phyloP scores from a whole-genome alignment of 2,888 invertebrate species.

The Pheosia tremula region DNA sequence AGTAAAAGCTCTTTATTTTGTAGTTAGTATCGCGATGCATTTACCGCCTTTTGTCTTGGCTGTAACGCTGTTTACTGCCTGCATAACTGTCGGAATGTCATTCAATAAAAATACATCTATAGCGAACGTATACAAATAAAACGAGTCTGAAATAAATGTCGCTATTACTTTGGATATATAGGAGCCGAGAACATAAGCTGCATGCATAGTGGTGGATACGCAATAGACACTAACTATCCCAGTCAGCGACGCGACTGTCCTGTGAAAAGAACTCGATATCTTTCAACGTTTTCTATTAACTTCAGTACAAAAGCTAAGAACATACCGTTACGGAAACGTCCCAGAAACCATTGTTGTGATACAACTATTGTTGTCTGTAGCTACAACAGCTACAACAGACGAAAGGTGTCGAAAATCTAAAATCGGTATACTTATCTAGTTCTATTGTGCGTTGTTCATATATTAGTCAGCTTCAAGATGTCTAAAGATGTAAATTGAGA shows the following conservation, averaged over 20 bases:
- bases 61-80: conserved; percentile 42
- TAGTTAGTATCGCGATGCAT: conserved; percentile 73
- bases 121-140: background rate
- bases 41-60: conserved; percentile 74
- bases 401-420: conserved; percentile 53
- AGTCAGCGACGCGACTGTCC: conserved; percentile 42
- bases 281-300: conserved; percentile 67
- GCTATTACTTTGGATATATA: conserved; percentile 9
- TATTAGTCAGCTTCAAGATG: conserved; percentile 19
- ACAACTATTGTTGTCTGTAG: conserved; percentile 67
- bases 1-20: conserved; percentile 82
- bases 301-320: conserved; percentile 64
- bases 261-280: conserved; percentile 60
- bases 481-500: background rate
- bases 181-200: conserved; percentile 34
- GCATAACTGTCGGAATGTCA: conserved; percentile 6
- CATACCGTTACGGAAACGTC: conserved; percentile 71
- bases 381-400: conserved; percentile 61
- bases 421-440: conserved; percentile 30
- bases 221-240: conserved; percentile 46
- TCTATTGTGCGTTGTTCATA: conserved; percentile 19
- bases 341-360: conserved; percentile 71
- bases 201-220: conserved; percentile 23
- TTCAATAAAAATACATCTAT: conserved; percentile 3
- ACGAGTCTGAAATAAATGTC: background rate